These are phyloP conservation scores for Callimorpha dominula DNA, from an alignment of 2,888 invertebrate species.

Conservation along the genomic window DNA sequence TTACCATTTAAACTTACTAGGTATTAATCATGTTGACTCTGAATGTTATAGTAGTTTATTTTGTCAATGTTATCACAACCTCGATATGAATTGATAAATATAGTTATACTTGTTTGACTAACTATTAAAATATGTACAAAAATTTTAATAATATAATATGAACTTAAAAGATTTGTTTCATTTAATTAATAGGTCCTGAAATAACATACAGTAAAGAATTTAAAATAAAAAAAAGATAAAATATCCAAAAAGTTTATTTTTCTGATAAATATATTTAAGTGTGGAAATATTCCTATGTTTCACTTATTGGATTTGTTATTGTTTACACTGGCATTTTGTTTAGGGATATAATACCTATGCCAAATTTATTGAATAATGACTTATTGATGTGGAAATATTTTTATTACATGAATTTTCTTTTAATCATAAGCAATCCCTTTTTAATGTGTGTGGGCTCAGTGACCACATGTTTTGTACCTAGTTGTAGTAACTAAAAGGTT, in stretches of 20 bases:
- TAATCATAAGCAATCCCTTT: neutral
- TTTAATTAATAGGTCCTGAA: neutral
- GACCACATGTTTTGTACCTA: neutral
- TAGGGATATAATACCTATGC: neutral
- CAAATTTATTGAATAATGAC: neutral
- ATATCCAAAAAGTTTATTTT: constrained; percentile 68
- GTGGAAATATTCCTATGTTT: constrained; percentile 57
- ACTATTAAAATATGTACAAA: neutral
- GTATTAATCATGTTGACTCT: constrained; percentile 6
- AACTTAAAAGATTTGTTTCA: neutral
- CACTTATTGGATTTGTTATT: constrained; percentile 29
- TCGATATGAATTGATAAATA: constrained; percentile 1
- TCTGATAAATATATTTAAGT: constrained; percentile 62
- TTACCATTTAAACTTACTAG: neutral
- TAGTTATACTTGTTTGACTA: neutral
- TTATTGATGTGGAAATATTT: neutral
- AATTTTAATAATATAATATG: neutral
- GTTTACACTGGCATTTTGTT: neutral
- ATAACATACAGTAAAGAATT: neutral
- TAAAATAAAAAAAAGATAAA: constrained; percentile 37
- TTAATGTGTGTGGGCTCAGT: neutral
- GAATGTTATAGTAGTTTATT: constrained; percentile 3
- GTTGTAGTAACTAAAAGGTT: neutral
- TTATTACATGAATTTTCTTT: neutral
- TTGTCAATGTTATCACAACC: neutral